Conservation (phyloP, 2,113 vertebrate species). For the Plecturocebus donacophilus region DNA sequence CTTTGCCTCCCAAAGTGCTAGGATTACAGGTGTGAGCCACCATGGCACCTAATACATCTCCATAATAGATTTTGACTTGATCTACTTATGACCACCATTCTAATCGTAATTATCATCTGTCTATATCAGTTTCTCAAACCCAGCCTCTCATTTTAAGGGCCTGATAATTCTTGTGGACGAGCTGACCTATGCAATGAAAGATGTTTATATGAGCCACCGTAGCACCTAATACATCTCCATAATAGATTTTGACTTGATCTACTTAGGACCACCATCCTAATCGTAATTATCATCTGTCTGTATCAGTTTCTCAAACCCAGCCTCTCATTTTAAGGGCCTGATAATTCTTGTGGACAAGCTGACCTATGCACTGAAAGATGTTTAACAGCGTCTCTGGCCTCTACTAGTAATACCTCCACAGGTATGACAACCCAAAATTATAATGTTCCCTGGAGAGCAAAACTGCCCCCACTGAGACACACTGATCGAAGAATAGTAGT, state of each 20-base stretch:
- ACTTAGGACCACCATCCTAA: not conserved
- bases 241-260: not conserved
- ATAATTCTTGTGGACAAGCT: not conserved
- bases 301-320: not conserved
- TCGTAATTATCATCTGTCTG: not conserved
- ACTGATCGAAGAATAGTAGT: not conserved
- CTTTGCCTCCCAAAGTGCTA: too few relatives aligned
- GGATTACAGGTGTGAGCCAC: too few relatives aligned
- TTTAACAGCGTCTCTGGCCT: not conserved
- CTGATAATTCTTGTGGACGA: not conserved
- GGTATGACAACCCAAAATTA: not conserved
- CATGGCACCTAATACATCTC: not conserved
- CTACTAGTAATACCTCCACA: not conserved
- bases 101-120: not conserved
- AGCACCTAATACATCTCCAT: not conserved
- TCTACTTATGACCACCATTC: not conserved
- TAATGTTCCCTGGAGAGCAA: not conserved
- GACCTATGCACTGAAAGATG: too few relatives aligned
- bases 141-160: accelerated
- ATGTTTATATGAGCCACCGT: too few relatives aligned
- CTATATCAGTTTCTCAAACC: not conserved
- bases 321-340: too few relatives aligned
- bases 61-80: not conserved
- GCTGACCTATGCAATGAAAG: too few relatives aligned
- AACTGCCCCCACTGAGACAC: not conserved